Percentiles rank a stretch among this genome's conserved stretches.
phyloP scores from a whole-genome alignment of 2,888 invertebrate genomes.

The Drosophila seclusa region DNA sequence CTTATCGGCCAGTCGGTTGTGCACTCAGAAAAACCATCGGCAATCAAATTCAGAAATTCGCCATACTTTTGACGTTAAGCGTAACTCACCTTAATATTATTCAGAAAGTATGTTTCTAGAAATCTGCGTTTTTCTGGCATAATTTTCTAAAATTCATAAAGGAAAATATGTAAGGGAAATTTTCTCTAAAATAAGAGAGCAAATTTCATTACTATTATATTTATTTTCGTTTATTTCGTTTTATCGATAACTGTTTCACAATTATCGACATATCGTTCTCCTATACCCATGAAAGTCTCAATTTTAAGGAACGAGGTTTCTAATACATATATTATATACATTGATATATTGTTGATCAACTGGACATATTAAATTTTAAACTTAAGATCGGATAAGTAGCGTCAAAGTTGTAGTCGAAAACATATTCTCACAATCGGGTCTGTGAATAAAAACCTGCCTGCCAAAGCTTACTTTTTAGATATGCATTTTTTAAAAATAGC shows the following conservation, averaged over 20 bases:
- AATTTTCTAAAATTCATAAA: background rate
- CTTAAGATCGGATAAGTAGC: background rate
- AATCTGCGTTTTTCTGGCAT: background rate
- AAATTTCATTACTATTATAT: too few relatives aligned
- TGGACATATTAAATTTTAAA: too few relatives aligned
- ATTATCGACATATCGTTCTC: too few relatives aligned
- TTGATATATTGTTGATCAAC: too few relatives aligned
- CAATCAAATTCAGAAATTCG: background rate
- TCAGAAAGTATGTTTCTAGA: background rate
- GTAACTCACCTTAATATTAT: background rate
- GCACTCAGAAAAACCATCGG: background rate
- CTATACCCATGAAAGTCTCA: too few relatives aligned
- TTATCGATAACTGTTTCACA: too few relatives aligned
- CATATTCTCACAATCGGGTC: background rate
- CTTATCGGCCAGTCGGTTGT: constrained; percentile 9
- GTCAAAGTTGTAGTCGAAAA: background rate
- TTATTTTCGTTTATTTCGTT: too few relatives aligned
- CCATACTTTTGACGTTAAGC: background rate
- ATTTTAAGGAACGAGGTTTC: too few relatives aligned
- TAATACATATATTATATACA: too few relatives aligned
- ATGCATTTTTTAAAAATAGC: background rate
- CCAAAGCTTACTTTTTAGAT: background rate
- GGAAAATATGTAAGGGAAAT: too few relatives aligned
- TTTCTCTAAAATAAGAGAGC: too few relatives aligned
- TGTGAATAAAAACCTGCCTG: too few relatives aligned